Percentiles rank a stretch among this genome's conserved stretches.
phyloP scores from a whole-genome alignment of 1,140 invertebrate genomes.

The Plutomurus gul region DNA sequence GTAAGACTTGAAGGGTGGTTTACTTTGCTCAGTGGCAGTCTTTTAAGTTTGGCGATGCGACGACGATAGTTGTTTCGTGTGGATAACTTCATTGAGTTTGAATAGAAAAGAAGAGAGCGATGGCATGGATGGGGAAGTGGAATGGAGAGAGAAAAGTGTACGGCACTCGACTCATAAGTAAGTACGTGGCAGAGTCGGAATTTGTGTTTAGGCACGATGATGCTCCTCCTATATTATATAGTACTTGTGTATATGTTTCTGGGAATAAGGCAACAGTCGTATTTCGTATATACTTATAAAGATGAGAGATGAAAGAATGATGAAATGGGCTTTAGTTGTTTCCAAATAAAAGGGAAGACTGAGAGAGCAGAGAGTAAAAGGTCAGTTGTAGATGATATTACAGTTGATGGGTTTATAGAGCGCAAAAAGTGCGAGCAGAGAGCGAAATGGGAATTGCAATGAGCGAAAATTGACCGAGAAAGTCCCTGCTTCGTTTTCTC shows the following conservation, averaged over 20 bases:
- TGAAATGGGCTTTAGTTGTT: constrained; percentile 46
- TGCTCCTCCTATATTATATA: too few species aligned
- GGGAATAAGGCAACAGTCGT: too few species aligned
- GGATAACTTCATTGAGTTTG: too few species aligned
- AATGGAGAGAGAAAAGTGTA: not conserved
- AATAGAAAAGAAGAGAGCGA: not conserved
- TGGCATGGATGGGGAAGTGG: not conserved
- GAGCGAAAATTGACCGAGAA: constrained; percentile 51
- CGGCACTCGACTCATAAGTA: too few species aligned
- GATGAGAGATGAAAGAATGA: constrained; percentile 36
- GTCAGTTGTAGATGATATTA: constrained; percentile 50
- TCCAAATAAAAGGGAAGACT: constrained; percentile 24
- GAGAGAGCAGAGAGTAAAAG: constrained; percentile 33
- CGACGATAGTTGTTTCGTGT: too few species aligned
- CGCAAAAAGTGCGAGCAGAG: constrained; percentile 42
- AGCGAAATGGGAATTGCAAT: constrained; percentile 50
- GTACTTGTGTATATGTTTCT: too few species aligned
- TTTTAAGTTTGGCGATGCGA: too few species aligned
- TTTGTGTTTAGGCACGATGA: too few species aligned
- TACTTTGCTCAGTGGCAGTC: too few species aligned
- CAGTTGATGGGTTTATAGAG: constrained; percentile 50
- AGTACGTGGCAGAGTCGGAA: too few species aligned
- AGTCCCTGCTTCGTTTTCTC: constrained; percentile 36
- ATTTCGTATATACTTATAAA: not conserved
- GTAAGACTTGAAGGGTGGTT: too few species aligned